Percentiles rank a stretch among this genome's conserved stretches.
These are phyloP conservation scores for Euwallacea similis DNA, from an alignment of 1,140 invertebrate genomes.

Conservation along the genomic window DNA sequence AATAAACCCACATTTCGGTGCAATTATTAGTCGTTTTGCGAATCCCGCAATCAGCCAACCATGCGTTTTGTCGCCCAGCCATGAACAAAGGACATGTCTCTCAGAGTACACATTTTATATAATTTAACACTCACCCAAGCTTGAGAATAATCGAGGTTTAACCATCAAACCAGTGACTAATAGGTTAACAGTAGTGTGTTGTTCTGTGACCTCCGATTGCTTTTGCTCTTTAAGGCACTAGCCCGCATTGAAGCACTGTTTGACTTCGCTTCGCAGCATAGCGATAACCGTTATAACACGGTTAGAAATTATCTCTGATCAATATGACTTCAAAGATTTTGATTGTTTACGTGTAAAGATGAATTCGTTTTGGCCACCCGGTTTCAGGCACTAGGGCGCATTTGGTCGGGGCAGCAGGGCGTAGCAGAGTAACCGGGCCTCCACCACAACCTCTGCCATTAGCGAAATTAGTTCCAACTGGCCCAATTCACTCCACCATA, in stretches of 20 bases:
- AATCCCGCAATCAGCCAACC: not conserved
- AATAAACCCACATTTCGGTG: not conserved
- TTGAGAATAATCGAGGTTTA: constrained; percentile 12
- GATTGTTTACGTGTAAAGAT: too few relatives aligned
- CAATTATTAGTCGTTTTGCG: constrained; percentile 12
- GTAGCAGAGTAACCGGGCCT: too few relatives aligned
- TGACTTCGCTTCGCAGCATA: not conserved
- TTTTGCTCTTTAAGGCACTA: constrained; percentile 3
- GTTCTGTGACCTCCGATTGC: not conserved
- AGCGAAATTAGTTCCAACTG: too few relatives aligned
- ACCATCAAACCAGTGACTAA: constrained; percentile 15
- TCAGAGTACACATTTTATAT: constrained; percentile 3
- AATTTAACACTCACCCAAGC: constrained; percentile 7
- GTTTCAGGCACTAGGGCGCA: too few relatives aligned
- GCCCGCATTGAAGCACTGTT: not conserved
- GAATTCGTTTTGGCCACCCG: too few relatives aligned
- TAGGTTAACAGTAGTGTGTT: constrained; percentile 8
- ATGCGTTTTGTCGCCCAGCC: constrained; percentile 1
- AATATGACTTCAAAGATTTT: not conserved
- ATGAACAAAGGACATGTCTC: constrained; percentile 4
- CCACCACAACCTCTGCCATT: too few relatives aligned
- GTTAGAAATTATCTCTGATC: too few relatives aligned
- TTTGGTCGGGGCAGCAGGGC: too few relatives aligned
- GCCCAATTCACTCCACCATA: too few relatives aligned
- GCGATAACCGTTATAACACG: too few relatives aligned